Conservation (phyloP, 37 sponge, comb jelly and placozoan genomes). For the Mnemiopsis leidyi region DNA sequence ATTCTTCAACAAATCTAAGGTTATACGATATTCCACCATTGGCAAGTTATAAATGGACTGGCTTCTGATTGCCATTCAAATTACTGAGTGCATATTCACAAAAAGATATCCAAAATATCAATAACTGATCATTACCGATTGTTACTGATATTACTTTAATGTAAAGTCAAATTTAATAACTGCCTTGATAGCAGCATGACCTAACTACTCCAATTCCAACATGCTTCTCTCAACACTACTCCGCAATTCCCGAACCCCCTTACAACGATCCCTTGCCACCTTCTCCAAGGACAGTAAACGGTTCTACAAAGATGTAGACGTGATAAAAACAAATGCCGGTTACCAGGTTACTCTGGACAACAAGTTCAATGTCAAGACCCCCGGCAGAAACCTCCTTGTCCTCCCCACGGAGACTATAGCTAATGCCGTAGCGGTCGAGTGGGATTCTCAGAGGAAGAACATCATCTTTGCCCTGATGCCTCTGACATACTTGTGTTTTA, state of each 20-base stretch:
- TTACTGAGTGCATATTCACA: no score
- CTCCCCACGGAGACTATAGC: conserved; percentile 11
- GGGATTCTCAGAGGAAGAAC: conserved; percentile 24
- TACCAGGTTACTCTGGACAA: not conserved
- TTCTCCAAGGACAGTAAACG: conserved; percentile 7
- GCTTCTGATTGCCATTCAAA: no score
- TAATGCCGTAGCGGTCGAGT: conserved; percentile 29
- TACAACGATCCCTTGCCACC: not conserved
- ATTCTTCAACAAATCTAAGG: no score
- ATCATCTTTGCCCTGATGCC: conserved; percentile 58
- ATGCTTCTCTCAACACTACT: not conserved
- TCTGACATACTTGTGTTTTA: conserved; percentile 22
- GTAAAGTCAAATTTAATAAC: no score
- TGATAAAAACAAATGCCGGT: not conserved
- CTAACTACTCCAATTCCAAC: no score
- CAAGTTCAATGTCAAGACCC: not conserved
- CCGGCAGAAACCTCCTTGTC: not conserved
- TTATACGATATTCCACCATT: no score
- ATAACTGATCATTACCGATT: no score
- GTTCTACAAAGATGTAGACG: conserved; percentile 30
- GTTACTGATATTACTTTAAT: no score
- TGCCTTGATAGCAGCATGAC: no score
- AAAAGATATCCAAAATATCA: no score
- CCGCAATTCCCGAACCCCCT: not conserved
- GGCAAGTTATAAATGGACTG: no score